Evolutionary conservation across 2,888 invertebrate species (phyloP), one percentile per base, ranked within the genome.

Genomic region (Drosophila austrosaltans): DNA sequence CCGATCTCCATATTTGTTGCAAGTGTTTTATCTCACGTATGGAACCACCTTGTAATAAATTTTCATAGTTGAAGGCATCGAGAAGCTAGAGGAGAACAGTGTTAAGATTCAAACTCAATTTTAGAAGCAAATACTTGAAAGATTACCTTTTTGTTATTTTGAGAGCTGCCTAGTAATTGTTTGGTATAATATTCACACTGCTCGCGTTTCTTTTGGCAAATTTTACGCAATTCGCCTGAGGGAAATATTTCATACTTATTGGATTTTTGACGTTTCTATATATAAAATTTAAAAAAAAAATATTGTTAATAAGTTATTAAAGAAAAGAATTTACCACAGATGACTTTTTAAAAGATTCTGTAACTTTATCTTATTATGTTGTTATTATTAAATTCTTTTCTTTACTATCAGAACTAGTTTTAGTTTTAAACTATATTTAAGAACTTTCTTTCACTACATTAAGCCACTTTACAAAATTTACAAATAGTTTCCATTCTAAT

Each of bases 1-100:
- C 91, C 3, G 91, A 91, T 58, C 85, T 80, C 81, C 89, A 87
- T 3, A 91, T 77, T 72, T 91, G 91, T 3, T 89, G 83, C 63
- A 90, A 67, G 30, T 91, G 91, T 1, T 79, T 76, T 16, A 91
- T 60, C 66, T 90, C 90, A 2, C 87, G 83, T 0, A 78, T 65
- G 0, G 91, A 90, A 0, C 91, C 90, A 1, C 90, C 91, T 16
- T 88, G 90, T 53, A 91, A 53, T 4, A 90, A 75, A 58, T 83
- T 57, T 0, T 90, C 90, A 48, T 85, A 90, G 32, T 89, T 78
- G 0, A 91, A 81, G 2, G 86, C 76, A 10, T 91, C 90, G 1
- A 90, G 68, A 0, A 90, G 66, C 91, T 91, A 44, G 0, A 2
- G 56, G 16, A 1, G 0, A 12, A 20, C 1, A 6, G 25, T 6